phyloP scores from a whole-genome alignment of 1,140 invertebrate species.

The Bombyx mandarina region DNA sequence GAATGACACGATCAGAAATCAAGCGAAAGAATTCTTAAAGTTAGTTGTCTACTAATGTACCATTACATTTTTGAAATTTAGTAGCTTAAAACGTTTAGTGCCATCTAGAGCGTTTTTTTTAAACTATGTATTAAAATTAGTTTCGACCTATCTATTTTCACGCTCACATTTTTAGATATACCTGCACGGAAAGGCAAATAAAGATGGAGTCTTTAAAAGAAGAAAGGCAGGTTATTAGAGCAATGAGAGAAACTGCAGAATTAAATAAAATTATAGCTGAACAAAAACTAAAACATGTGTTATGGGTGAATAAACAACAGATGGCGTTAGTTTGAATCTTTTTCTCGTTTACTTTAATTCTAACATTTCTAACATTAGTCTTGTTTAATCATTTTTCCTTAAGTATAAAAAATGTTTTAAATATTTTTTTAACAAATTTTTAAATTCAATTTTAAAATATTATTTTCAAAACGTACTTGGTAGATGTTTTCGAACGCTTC shows the following conservation, averaged over 20 bases:
- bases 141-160: no score
- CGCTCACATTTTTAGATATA: slow-evolving; percentile 22
- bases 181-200: slow-evolving; percentile 39
- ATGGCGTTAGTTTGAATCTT: slow-evolving; percentile 37
- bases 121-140: no score
- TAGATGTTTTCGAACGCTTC: no score
- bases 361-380: no score
- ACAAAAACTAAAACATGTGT: slow-evolving; percentile 56
- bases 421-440: no score
- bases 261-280: slow-evolving; percentile 66
- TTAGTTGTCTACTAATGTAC: slow-evolving; percentile 10
- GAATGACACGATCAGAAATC: slow-evolving; percentile 23
- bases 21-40: slow-evolving; percentile 42
- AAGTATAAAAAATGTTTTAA: no score
- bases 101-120: neutral
- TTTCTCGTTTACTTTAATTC: no score
- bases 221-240: slow-evolving; percentile 48
- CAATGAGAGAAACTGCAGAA: slow-evolving; percentile 64
- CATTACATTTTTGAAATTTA: slow-evolving; percentile 3
- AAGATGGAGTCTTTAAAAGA: slow-evolving; percentile 60
- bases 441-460: no score
- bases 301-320: slow-evolving; percentile 57
- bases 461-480: no score
- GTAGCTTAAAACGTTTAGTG: neutral
- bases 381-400: no score